A percentile compares a stretch with the other conserved stretches of the same genome.
Evolutionary conservation across 2,797 vertebrate species (phyloP).

Genomic region (Amniataba percoides): DNA sequence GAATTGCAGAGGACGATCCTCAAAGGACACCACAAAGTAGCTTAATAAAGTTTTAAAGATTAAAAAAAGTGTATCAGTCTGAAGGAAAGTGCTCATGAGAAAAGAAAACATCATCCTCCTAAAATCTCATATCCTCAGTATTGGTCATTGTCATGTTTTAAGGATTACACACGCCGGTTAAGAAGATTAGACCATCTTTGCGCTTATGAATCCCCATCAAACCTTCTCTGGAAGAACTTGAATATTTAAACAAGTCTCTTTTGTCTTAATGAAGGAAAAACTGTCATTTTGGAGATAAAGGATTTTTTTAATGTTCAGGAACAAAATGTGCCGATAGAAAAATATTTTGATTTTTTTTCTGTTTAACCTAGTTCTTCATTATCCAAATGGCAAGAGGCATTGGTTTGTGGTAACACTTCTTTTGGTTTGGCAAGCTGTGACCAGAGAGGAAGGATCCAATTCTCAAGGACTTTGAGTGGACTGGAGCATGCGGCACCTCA

Average conservation of each 20-base stretch:
- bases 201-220: slow-evolving; percentile 37
- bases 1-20: slow-evolving; percentile 39
- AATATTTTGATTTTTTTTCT: neutral
- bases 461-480: slow-evolving; percentile 44
- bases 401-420: slow-evolving; percentile 1
- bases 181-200: slow-evolving; percentile 51
- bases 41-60: slow-evolving; percentile 53
- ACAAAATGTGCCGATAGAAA: neutral
- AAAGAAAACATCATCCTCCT: slow-evolving; percentile 27
- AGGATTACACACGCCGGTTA: slow-evolving; percentile 45
- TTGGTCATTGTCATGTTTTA: slow-evolving; percentile 43
- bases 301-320: neutral
- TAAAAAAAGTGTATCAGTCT: slow-evolving; percentile 35
- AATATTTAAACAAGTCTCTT: slow-evolving; percentile 7
- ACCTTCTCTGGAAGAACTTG: slow-evolving; percentile 30
- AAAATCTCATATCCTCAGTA: slow-evolving; percentile 45
- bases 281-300: neutral
- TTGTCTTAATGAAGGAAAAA: slow-evolving; percentile 2
- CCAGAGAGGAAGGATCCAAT: slow-evolving; percentile 19
- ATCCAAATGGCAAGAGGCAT: neutral
- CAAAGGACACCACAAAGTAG: slow-evolving; percentile 46
- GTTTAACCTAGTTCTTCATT: neutral
- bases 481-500: slow-evolving; percentile 12
- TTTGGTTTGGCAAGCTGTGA: slow-evolving; percentile 35
- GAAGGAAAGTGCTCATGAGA: neutral